Base-by-base conservation (phyloP, 1,140 invertebrate genomes). In the Druon quercuslanigerum region DNA sequence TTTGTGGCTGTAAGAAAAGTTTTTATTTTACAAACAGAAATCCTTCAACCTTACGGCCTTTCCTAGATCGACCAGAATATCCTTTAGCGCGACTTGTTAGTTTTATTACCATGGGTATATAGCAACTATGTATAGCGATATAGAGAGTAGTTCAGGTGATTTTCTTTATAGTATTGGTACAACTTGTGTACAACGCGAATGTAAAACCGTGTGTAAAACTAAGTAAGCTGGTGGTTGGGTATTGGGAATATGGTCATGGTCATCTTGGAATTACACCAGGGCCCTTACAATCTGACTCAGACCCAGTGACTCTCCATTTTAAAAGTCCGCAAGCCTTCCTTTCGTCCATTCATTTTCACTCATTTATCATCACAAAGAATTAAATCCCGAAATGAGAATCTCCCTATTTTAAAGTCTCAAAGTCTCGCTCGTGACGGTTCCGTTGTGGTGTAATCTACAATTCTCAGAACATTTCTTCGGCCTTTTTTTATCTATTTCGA, bases 201-300 rank as follows among this genome's bases (percentile, higher is more conserved):
- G 40, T 46, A 46, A 8, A 46, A 46, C 40, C 40, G 40, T 46
- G 40, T 46, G 40, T 66, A 40, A 60, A 66, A 33, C 60, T 66
- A 66, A 66, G 54, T 56, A 56, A 56, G 54, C 19, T 56, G 54
- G 8, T 20, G 40, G 40, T 46, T 46, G 40, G 9, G 82, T 79
- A 86, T 84, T 84, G 84, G 84, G 84, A 89, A 88, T 89, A 89
- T 89, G 88, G 88, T 89, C 88, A 89, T 87, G 88, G 88, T 85
- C 88, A 88, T 89, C 84, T 82, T 84, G 83, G 85, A 88, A 88
- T 89, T 86, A 89, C 88, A 87, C 87, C 84, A 85, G 87, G 88
- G 87, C 86, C 88, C 85, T 89, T 84, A 86, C 82, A 84, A 74
- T 79, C 81, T 87, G 85, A 87, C 81, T 87, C 84, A 87, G 80